Percentiles rank a stretch among this genome's conserved stretches.
Evolutionary conservation across 2,113 vertebrate species (phyloP).

Genomic region (Callipepla squamata): DNA sequence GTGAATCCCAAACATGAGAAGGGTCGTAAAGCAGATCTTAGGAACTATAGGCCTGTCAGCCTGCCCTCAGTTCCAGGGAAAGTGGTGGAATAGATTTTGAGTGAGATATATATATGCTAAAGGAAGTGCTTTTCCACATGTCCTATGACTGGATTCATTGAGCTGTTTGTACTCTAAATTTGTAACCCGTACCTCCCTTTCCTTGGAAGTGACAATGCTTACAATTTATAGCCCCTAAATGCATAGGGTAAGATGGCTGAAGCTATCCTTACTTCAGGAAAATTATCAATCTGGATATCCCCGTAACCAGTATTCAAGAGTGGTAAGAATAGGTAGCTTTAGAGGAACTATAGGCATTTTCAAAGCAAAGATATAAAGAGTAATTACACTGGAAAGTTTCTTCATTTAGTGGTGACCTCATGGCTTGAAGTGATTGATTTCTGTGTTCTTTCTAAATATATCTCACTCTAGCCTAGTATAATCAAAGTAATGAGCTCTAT

Average conservation of each 20-base stretch:
- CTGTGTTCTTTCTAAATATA: neutral
- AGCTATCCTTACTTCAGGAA: neutral
- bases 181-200: neutral
- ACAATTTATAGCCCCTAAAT: neutral
- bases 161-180: neutral
- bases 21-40: no score
- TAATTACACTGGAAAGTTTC: neutral
- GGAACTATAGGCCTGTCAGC: no score
- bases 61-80: no score
- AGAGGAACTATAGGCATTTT: neutral
- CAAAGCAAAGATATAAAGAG: neutral
- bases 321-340: neutral
- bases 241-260: neutral
- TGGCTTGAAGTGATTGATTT: neutral
- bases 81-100: no score
- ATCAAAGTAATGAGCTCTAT: neutral
- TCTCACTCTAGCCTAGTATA: neutral
- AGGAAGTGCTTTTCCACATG: neutral
- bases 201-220: neutral
- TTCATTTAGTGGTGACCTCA: neutral
- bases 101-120: neutral
- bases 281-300: neutral
- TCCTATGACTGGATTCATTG: neutral
- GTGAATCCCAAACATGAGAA: no score
- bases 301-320: neutral